Conservation (phyloP, 2,113 vertebrate species). For the Nibea coibor region DNA sequence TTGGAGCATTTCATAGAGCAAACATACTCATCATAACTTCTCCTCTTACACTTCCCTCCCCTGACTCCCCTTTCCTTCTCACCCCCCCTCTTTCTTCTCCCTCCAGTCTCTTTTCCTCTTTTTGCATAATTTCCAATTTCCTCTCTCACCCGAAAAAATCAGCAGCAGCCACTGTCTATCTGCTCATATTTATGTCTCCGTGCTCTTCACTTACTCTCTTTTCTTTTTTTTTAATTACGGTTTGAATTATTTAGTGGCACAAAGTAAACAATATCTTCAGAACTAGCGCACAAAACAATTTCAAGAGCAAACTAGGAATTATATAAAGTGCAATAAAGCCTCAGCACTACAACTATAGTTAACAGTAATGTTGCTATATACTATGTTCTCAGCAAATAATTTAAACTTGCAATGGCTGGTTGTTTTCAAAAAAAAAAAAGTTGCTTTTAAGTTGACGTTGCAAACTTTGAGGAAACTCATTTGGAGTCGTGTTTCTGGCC, state of each 20-base stretch:
- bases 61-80: constrained; percentile 30
- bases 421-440: neutral
- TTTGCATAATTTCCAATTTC: constrained; percentile 69
- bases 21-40: constrained; percentile 55
- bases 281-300: neutral
- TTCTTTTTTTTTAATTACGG: constrained; percentile 34
- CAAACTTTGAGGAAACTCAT: neutral
- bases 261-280: constrained; percentile 42
- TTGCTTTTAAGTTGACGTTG: neutral
- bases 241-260: constrained; percentile 51
- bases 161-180: constrained; percentile 45
- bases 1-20: constrained; percentile 58
- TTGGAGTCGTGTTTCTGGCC: neutral
- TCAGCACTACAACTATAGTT: neutral
- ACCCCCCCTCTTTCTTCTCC: constrained; percentile 20
- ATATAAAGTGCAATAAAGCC: constrained; percentile 1
- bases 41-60: constrained; percentile 35
- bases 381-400: neutral
- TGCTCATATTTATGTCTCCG: constrained; percentile 37
- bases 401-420: neutral
- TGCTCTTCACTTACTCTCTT: constrained; percentile 17
- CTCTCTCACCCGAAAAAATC: constrained; percentile 33
- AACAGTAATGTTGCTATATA: neutral
- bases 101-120: constrained; percentile 26
- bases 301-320: neutral